phyloP scores from a whole-genome alignment of 2,888 invertebrate species.

The Schizaphis graminum region DNA sequence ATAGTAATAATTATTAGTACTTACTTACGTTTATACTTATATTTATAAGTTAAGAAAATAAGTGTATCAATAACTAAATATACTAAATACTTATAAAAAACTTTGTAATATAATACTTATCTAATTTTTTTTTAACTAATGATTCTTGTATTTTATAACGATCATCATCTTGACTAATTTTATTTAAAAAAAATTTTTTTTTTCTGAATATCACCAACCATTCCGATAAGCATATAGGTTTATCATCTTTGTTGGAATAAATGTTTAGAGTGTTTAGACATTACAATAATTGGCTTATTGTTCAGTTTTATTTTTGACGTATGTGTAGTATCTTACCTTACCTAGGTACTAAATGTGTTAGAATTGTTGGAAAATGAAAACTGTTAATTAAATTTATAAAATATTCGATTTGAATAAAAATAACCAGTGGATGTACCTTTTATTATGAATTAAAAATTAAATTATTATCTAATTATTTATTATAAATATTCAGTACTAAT shows the following conservation, averaged over 20 bases:
- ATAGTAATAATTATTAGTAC: not conserved
- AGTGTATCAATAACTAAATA: not conserved
- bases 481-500: not conserved
- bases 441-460: not conserved
- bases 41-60: too few species aligned
- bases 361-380: not conserved
- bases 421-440: not conserved
- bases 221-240: not conserved
- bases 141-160: not conserved
- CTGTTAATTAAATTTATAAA: not conserved
- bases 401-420: not conserved
- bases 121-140: not conserved
- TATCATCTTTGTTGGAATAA: not conserved
- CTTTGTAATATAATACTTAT: not conserved
- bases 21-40: too few species aligned
- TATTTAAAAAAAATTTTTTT: too few species aligned
- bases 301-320: not conserved
- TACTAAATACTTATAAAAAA: not conserved
- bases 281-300: not conserved
- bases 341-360: not conserved
- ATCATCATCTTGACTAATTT: not conserved
- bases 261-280: not conserved
- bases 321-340: not conserved
- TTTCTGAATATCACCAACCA: not conserved
- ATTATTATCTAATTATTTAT: not conserved